phyloP scores from a whole-genome alignment of 2,888 invertebrate genomes.

The Oxyteleia sp. region DNA sequence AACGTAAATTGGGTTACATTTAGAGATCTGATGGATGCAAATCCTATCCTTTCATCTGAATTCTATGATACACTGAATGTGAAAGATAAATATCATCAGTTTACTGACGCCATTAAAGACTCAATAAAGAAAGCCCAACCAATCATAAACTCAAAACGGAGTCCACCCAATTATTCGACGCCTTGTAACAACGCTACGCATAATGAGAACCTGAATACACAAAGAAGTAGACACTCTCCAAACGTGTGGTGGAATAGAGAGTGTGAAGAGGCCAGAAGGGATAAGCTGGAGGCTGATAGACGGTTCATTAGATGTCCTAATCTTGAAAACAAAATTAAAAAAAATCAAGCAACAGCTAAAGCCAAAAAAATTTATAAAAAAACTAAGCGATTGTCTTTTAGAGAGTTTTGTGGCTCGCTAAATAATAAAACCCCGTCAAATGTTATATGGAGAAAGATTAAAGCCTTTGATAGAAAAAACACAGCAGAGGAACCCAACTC shows the following conservation, averaged over 20 bases:
- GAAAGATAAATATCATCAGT: slow-evolving; percentile 3
- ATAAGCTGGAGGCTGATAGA: slow-evolving; percentile 4
- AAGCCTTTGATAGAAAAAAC: slow-evolving; percentile 16
- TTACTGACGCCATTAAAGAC: neutral
- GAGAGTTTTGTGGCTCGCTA: neutral
- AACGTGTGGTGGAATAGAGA: slow-evolving; percentile 5
- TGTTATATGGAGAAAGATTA: slow-evolving; percentile 14
- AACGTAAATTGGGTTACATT: neutral
- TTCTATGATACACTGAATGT: neutral
- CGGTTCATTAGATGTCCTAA: neutral
- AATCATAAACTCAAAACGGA: neutral
- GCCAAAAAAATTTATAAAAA: slow-evolving; percentile 7
- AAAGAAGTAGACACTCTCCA: no score
- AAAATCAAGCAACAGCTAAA: slow-evolving; percentile 5
- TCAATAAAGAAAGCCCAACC: neutral
- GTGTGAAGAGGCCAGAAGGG: slow-evolving; percentile 1
- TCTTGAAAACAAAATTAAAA: neutral
- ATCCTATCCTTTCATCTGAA: slow-evolving; percentile 1
- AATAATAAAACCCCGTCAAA: slow-evolving; percentile 1
- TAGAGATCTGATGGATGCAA: neutral
- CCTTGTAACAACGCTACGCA: no score
- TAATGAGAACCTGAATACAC: no score
- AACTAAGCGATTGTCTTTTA: no score
- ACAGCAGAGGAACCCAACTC: neutral
- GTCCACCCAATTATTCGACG: no score